Evolutionary conservation across 2,797 vertebrate species (phyloP).

Genomic region (Microchirus variegatus): DNA sequence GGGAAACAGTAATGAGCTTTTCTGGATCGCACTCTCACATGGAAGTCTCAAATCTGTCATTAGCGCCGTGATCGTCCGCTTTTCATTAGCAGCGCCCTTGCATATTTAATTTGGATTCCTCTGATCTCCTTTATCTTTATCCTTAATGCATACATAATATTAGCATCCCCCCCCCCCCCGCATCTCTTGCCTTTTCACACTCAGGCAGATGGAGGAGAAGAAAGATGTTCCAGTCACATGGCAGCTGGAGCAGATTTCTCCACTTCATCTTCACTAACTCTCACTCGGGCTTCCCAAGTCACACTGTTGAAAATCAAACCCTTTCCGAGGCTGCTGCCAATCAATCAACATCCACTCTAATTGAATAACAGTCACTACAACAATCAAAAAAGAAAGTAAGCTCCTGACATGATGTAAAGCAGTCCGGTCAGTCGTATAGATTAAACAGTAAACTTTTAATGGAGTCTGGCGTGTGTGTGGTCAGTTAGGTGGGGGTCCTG

Average conservation of each 20-base stretch:
- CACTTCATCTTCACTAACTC: constrained; percentile 21
- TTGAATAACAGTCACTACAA: constrained; percentile 50
- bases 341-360: constrained; percentile 57
- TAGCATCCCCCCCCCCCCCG: constrained; percentile 22
- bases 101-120: constrained; percentile 69
- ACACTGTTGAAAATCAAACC: constrained; percentile 56
- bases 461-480: constrained; percentile 54
- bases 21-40: constrained; percentile 50
- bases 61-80: constrained; percentile 43
- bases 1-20: constrained; percentile 58
- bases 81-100: constrained; percentile 58
- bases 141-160: constrained; percentile 39
- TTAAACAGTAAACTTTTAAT: constrained; percentile 70
- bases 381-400: constrained; percentile 37
- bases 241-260: constrained; percentile 20
- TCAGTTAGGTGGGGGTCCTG: constrained; percentile 52
- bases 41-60: constrained; percentile 62
- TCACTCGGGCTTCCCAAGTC: constrained; percentile 13
- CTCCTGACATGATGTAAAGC: constrained; percentile 49
- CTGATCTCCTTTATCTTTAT: constrained; percentile 50
- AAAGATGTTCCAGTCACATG: constrained; percentile 15
- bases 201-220: constrained; percentile 34
- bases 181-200: constrained; percentile 9
- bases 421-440: constrained; percentile 59
- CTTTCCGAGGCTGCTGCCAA: constrained; percentile 20